Evolutionary conservation across 2,113 vertebrate genomes (phyloP), one percentile per base, ranked within the genome.

Genomic region (Atractosteus spatula): DNA sequence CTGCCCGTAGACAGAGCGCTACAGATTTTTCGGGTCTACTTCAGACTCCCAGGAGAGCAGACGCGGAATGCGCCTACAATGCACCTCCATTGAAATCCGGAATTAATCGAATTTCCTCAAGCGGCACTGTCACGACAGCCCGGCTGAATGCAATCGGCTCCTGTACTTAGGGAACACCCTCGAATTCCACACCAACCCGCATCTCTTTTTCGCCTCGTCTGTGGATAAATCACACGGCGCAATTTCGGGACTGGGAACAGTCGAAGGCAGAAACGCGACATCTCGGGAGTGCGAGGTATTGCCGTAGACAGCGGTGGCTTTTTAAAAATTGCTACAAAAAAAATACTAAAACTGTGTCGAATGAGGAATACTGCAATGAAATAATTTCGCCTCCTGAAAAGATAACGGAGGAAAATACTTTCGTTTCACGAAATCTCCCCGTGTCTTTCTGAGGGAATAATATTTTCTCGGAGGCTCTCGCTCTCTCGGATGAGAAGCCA

Each of bases 61-160:
- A 83, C 81, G 78, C 78, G 87, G 82, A 85, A 78, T 78, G 76
- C 68, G 79, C 81, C 77, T 68, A 79, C 84, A 71, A 78, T 81
- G 76, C 73, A 70, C 77, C 73, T 76, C 77, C 66, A 78, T 76
- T 75, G 57, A 16, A 69, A 67, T 45, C 65, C 29, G 59, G 67
- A 55, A 70, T 80, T 77, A 45, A 55, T 41, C 63, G 57, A 29
- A 8, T n/a, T 69, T 45, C 14, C 44, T 67, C 70, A 54, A 3
- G 55, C 57, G 64, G 72, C 59, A 29, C 63, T 63, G 73, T 17
- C 59, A 68, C 75, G 41, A 54, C 68, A 74, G 57, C 64, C 56
- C 51, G 14, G 75, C 2, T 64, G 29, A 1, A 29, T 29, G 4
- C 74, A 73, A 81, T 78, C 79, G 79, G 68, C 79, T 65, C 71